A percentile compares a stretch with the other conserved stretches of the same genome.
phyloP scores from a whole-genome alignment of 2,113 vertebrate species.

The Amphiprion ocellaris region DNA sequence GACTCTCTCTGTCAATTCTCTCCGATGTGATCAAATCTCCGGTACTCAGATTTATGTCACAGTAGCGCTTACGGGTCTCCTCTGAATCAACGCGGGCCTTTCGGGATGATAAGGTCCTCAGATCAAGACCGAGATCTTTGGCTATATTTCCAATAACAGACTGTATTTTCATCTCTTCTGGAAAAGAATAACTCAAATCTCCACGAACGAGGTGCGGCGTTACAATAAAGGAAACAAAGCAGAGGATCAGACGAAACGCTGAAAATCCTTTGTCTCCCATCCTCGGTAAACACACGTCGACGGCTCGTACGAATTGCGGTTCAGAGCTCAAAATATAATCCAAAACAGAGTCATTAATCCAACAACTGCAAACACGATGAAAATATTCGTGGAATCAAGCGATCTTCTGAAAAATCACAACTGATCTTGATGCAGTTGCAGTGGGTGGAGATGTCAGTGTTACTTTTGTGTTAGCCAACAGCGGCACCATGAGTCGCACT shows the following conservation, averaged over 20 bases:
- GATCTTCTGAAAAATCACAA: background rate
- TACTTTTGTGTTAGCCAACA: conserved; percentile 41
- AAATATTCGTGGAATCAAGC: background rate
- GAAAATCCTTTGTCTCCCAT: conserved; percentile 54
- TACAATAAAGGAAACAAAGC: conserved; percentile 19
- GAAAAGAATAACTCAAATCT: conserved; percentile 79
- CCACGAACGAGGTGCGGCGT: conserved; percentile 42
- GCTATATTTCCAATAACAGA: conserved; percentile 84
- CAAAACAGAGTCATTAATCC: background rate
- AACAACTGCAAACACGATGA: background rate
- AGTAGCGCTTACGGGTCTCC: conserved; percentile 42
- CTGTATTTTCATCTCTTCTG: conserved; percentile 81
- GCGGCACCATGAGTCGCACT: conserved; percentile 66
- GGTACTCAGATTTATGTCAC: conserved; percentile 51
- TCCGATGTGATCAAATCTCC: conserved; percentile 68
- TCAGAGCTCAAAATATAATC: background rate
- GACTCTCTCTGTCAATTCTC: conserved; percentile 72
- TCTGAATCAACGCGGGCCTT: conserved; percentile 71
- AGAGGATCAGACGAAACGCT: background rate
- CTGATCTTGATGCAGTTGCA: background rate
- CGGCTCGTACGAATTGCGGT: background rate
- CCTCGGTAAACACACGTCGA: background rate
- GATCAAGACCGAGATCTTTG: conserved; percentile 80
- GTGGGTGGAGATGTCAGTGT: conserved; percentile 55
- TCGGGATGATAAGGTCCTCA: conserved; percentile 67